These are phyloP conservation scores for Solea solea DNA, from an alignment of 2,113 vertebrate genomes.

Conservation along the genomic window DNA sequence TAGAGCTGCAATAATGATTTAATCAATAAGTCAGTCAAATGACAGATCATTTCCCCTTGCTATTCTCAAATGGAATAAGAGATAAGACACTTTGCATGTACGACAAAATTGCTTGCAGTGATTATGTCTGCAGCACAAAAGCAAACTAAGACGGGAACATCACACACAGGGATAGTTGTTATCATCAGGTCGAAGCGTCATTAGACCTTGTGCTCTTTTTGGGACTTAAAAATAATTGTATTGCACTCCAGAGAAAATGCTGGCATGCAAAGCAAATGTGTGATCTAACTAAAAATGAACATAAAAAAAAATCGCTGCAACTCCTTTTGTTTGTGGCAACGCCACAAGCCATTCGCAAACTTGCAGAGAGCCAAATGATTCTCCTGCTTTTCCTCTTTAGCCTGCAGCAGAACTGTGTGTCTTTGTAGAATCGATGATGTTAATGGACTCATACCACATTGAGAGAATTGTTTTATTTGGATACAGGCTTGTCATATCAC, in stretches of 20 bases:
- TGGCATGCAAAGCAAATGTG: slow-evolving; percentile 18
- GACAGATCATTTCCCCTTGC: background rate
- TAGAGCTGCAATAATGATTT: background rate
- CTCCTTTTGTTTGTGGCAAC: slow-evolving; percentile 9
- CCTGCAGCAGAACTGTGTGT: slow-evolving; percentile 39
- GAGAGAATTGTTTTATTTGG: slow-evolving; percentile 71
- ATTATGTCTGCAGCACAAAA: no score
- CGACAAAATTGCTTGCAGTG: no score
- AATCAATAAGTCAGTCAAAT: background rate
- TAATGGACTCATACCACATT: slow-evolving; percentile 75
- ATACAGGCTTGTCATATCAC: slow-evolving; percentile 61
- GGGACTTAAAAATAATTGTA: background rate
- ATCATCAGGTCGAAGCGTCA: background rate
- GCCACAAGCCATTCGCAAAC: slow-evolving; percentile 15
- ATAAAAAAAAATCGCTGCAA: background rate
- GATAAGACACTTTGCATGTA: no score
- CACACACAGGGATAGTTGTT: slow-evolving; percentile 1
- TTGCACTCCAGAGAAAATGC: slow-evolving; percentile 18
- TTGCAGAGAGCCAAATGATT: slow-evolving; percentile 38
- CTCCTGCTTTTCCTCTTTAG: slow-evolving; percentile 20
- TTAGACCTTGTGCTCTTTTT: background rate
- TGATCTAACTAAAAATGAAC: slow-evolving; percentile 37
- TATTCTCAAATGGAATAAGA: no score
- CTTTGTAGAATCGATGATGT: slow-evolving; percentile 58
- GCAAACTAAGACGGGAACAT: no score